Conservation (phyloP, 1,140 invertebrate species). For the Antheraea pernyi region DNA sequence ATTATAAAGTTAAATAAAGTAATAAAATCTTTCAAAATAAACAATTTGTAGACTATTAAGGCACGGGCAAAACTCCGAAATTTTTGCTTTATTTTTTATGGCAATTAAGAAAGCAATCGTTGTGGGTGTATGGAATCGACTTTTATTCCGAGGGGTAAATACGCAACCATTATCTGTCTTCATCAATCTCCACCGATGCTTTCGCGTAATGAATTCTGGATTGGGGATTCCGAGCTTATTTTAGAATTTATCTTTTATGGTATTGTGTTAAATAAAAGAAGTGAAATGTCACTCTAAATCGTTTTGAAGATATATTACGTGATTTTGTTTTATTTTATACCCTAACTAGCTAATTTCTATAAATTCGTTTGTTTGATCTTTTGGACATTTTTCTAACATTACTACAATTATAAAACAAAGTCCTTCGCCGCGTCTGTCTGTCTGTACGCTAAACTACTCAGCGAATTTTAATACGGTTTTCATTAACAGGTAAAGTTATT, state of each 20-base stretch:
- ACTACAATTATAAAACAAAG: no score
- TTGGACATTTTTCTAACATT: no score
- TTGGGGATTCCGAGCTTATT: not conserved
- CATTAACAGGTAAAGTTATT: no score
- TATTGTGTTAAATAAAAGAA: not conserved
- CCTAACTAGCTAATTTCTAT: no score
- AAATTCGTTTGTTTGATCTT: no score
- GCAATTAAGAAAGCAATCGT: slow-evolving; percentile 25
- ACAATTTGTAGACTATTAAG: no score
- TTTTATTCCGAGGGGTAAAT: slow-evolving; percentile 14
- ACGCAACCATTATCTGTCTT: slow-evolving; percentile 21
- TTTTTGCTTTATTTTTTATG: not conserved
- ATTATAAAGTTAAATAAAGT: not conserved
- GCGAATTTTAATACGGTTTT: no score
- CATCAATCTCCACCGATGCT: slow-evolving; percentile 26
- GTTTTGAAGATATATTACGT: no score
- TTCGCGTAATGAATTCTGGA: slow-evolving; percentile 24
- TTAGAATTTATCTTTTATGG: not conserved
- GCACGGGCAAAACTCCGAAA: not conserved
- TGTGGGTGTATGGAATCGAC: slow-evolving; percentile 1
- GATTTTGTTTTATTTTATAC: no score
- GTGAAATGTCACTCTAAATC: not conserved
- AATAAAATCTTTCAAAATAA: no score
- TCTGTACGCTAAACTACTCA: no score
- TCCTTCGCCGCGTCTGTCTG: no score